These are phyloP conservation scores for Drosophila quinaria DNA, from an alignment of 2,888 invertebrate species.

Conservation along the genomic window DNA sequence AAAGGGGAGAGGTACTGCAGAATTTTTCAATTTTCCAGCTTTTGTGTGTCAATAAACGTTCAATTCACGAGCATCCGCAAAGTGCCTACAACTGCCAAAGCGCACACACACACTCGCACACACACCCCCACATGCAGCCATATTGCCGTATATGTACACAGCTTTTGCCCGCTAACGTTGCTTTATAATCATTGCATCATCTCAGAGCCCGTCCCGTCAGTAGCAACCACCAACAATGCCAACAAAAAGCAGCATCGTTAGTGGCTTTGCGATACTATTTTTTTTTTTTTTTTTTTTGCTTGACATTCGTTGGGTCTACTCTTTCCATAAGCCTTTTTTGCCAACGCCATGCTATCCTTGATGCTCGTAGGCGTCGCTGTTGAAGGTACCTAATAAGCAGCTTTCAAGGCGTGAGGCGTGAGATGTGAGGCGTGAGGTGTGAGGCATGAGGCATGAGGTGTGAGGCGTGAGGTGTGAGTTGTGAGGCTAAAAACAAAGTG, in stretches of 20 bases:
- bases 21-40: slow-evolving; percentile 81
- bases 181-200: slow-evolving; percentile 74
- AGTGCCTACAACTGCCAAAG: slow-evolving; percentile 78
- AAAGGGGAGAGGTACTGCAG: slow-evolving; percentile 56
- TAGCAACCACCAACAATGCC: slow-evolving; percentile 56
- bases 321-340: slow-evolving; percentile 17
- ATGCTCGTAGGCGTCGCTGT: slow-evolving; percentile 46
- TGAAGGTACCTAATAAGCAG: slow-evolving; percentile 55
- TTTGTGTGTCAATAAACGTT: slow-evolving; percentile 82
- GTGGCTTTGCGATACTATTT: slow-evolving; percentile 65
- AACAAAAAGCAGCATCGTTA: slow-evolving; percentile 70
- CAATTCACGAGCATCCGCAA: slow-evolving; percentile 79
- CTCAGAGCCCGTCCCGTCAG: slow-evolving; percentile 19
- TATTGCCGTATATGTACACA: slow-evolving; percentile 22
- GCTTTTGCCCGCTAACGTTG: slow-evolving; percentile 59
- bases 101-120: slow-evolving; percentile 15
- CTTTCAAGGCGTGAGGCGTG: slow-evolving; percentile 49
- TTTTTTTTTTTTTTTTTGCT: slow-evolving; percentile 32
- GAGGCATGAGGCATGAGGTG: slow-evolving; percentile 17
- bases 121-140: slow-evolving; percentile 10
- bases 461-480: slow-evolving; percentile 16
- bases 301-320: slow-evolving; percentile 36
- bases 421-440: too few species aligned
- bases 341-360: not conserved
- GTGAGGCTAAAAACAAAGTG: slow-evolving; percentile 44